Percentiles rank a stretch among this genome's conserved stretches.
These are phyloP conservation scores for Tringa solitaria DNA, from an alignment of 2,113 vertebrate species.

Conservation along the genomic window DNA sequence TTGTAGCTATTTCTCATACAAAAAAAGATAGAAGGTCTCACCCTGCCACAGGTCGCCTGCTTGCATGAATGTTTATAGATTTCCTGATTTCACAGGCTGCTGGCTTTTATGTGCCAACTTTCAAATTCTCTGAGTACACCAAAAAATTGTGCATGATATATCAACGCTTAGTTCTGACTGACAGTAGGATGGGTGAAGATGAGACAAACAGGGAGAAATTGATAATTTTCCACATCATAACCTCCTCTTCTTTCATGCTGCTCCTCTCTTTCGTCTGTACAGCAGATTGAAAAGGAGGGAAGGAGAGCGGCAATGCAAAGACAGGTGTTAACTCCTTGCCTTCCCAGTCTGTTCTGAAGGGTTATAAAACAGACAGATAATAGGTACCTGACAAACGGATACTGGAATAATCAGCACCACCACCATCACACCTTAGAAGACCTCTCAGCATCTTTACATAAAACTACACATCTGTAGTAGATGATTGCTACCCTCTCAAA, in stretches of 20 bases:
- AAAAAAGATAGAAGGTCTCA: neutral
- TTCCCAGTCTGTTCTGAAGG: neutral
- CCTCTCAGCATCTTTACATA: neutral
- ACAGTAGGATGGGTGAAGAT: neutral
- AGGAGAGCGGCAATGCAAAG: neutral
- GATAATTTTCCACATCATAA: slow-evolving; percentile 20
- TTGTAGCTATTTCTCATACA: neutral
- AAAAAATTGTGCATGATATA: neutral
- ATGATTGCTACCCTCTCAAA: neutral
- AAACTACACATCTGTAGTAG: neutral
- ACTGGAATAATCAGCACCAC: neutral
- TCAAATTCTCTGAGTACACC: neutral
- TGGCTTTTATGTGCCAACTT: neutral
- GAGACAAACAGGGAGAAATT: neutral
- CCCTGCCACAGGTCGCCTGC: neutral
- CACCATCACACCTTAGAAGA: neutral
- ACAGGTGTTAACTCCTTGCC: neutral
- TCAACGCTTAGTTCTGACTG: neutral
- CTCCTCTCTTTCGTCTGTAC: neutral
- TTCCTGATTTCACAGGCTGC: neutral
- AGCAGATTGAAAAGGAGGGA: neutral
- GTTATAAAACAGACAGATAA: neutral
- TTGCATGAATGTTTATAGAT: neutral
- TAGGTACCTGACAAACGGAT: neutral
- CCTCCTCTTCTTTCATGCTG: neutral